Base-by-base conservation (phyloP, 1,140 invertebrate species). In the Procambarus virginalis region DNA sequence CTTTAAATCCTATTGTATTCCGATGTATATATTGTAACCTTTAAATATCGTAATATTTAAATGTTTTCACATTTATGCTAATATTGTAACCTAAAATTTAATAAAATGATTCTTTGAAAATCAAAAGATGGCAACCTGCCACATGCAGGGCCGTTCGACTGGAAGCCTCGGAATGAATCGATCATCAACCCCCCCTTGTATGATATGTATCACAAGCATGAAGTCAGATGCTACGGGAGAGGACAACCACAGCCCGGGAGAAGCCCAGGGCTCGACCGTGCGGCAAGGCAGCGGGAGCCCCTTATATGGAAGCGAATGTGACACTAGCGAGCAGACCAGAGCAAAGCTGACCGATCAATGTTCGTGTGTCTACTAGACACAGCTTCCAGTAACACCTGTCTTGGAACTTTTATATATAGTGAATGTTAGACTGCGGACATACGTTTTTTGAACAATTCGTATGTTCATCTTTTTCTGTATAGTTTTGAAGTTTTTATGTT, bases 301-400 rank as follows among this genome's bases (percentile, higher is more conserved):
- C 14, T 49, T 34, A 77, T 49, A 46, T 85, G 60, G 81, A 84
- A 84, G 81, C 81, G 88, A 84, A 89, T 89, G 88, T 84, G 88
- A 89, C 88, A 55, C 88, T 89, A 89, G 82, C 88, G 88, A 89
- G 88, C 88, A 89, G 88, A 89, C 84, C 88, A 89, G 88, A 89
- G 82, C 81, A 89, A 84, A 51, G 58, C 49, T 88, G 88, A 89
- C 88, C 88, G 88, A 89, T 89, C 88, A 89, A 89, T 89, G 88
- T 89, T 9, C 88, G 88, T 84, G 88, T 89, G 88, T 79, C 88
- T 89, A 89, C 88, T 81, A 89, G 88, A 89, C 88, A 89, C 88
- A 81, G 88, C 88, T 89, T 89, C 88, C 88, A 12, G 12, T 1
- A 12, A 55, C 0, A 9, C 8, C 0, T 5, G 1, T 0, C 12